Percentiles rank a stretch among this genome's conserved stretches.
Evolutionary conservation across 1,140 invertebrate species (phyloP).

Genomic region (Atopsyche davidsoni): DNA sequence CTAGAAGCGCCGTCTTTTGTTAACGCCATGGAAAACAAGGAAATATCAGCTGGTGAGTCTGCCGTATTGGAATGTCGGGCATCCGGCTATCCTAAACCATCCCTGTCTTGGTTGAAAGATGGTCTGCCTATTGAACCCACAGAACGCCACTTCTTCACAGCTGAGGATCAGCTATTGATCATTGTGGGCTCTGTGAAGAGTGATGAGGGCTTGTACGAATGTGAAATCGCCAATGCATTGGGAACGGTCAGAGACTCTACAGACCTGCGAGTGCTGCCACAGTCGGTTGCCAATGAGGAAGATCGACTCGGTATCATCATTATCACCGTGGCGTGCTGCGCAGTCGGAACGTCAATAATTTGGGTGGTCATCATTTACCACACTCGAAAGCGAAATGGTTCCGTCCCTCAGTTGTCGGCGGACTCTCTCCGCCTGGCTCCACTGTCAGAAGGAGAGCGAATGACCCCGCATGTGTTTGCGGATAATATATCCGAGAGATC

Average conservation of each 20-base stretch:
- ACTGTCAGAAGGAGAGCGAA: conserved; percentile 33
- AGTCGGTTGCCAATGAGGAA: conserved; percentile 53
- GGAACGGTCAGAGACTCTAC: conserved; percentile 57
- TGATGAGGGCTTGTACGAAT: conserved; percentile 84
- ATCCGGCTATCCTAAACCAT: conserved; percentile 77
- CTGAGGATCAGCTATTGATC: conserved; percentile 79
- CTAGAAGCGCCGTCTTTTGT: conserved; percentile 80
- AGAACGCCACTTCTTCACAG: conserved; percentile 75
- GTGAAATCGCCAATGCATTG: conserved; percentile 79
- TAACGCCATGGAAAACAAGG: conserved; percentile 78
- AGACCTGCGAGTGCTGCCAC: conserved; percentile 49
- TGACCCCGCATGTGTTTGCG: conserved; percentile 40
- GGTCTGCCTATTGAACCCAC: conserved; percentile 63
- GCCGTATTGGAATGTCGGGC: conserved; percentile 85
- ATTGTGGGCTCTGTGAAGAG: conserved; percentile 70
- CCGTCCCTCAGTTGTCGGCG: conserved; percentile 38
- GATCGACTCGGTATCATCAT: conserved; percentile 79
- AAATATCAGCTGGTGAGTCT: conserved; percentile 68
- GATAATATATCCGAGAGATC: conserved; percentile 51
- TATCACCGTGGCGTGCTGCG: conserved; percentile 83
- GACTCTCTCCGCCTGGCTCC: conserved; percentile 45
- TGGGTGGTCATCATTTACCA: conserved; percentile 92
- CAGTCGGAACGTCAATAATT: conserved; percentile 80
- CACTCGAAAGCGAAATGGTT: conserved; percentile 57
- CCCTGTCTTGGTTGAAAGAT: conserved; percentile 86